Percentiles rank a stretch among this genome's conserved stretches.
Evolutionary conservation across 2,888 invertebrate genomes (phyloP).

Genomic region (Ypsolopha scabrella): DNA sequence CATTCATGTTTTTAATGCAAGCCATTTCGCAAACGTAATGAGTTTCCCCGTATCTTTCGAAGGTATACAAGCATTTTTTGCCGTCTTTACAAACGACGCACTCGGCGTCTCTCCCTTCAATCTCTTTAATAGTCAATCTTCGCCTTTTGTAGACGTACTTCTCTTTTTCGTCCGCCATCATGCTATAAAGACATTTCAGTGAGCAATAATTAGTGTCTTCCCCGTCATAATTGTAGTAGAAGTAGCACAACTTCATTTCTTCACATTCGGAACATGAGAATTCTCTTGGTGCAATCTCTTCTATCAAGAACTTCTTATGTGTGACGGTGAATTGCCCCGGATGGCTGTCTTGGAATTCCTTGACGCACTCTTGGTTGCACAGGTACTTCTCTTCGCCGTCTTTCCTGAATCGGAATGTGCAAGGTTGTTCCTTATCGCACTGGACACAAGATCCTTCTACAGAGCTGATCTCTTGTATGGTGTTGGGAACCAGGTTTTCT

Average conservation of each 20-base stretch:
- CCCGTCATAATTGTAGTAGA: conserved; percentile 55
- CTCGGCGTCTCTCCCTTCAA: conserved; percentile 20
- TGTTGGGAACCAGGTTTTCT: conserved; percentile 32
- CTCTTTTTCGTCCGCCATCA: conserved; percentile 65
- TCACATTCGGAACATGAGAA: conserved; percentile 53
- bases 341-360: conserved; percentile 44
- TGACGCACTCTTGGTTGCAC: conserved; percentile 63
- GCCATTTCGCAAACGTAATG: conserved; percentile 66
- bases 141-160: conserved; percentile 67
- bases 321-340: conserved; percentile 34
- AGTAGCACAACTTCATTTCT: conserved; percentile 50
- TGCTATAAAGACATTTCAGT: conserved; percentile 59
- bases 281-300: conserved; percentile 39
- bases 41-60: conserved; percentile 59
- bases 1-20: conserved; percentile 67
- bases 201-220: conserved; percentile 67
- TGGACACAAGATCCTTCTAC: conserved; percentile 51
- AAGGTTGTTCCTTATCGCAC: conserved; percentile 40
- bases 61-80: conserved; percentile 55
- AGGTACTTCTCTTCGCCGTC: conserved; percentile 39
- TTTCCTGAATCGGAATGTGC: conserved; percentile 38
- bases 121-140: conserved; percentile 59
- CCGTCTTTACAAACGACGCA: conserved; percentile 64
- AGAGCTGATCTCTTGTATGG: conserved; percentile 48
- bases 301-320: conserved; percentile 46